phyloP scores from a whole-genome alignment of 1,140 invertebrate species.

The Ips nitidus region DNA sequence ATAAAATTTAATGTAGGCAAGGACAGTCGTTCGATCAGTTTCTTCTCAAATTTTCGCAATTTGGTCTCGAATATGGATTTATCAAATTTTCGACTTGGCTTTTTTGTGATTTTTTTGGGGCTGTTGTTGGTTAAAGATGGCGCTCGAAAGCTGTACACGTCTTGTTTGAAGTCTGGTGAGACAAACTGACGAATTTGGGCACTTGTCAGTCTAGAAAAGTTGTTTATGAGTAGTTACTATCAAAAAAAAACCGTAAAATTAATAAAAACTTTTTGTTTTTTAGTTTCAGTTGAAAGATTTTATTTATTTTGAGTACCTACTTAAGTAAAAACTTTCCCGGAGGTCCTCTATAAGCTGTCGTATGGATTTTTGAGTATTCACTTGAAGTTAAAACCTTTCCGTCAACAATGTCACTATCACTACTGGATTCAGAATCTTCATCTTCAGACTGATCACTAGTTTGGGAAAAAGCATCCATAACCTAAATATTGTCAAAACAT shows the following conservation, averaged over 20 bases:
- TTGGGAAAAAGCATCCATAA: no score
- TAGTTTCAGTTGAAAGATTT: neutral
- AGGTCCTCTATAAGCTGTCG: no score
- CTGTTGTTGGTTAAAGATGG: neutral
- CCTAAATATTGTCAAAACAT: no score
- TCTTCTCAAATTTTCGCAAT: neutral
- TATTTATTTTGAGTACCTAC: neutral
- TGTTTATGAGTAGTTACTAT: neutral
- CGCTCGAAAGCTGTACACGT: neutral
- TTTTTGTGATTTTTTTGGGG: neutral
- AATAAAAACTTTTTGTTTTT: neutral
- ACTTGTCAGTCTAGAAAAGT: conserved; percentile 25
- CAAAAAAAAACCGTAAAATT: conserved; percentile 2
- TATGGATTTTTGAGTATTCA: no score
- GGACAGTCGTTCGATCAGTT: conserved; percentile 9
- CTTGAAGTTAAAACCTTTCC: no score
- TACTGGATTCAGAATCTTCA: no score
- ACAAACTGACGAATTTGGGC: conserved; percentile 35
- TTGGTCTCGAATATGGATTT: neutral
- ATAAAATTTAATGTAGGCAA: conserved; percentile 26
- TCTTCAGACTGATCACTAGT: no score
- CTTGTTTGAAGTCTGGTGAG: conserved; percentile 34
- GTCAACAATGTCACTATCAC: no score
- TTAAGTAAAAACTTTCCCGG: neutral
- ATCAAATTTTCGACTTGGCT: neutral